phyloP scores from a whole-genome alignment of 2,888 invertebrate species.

The Drosophila meridionalis region DNA sequence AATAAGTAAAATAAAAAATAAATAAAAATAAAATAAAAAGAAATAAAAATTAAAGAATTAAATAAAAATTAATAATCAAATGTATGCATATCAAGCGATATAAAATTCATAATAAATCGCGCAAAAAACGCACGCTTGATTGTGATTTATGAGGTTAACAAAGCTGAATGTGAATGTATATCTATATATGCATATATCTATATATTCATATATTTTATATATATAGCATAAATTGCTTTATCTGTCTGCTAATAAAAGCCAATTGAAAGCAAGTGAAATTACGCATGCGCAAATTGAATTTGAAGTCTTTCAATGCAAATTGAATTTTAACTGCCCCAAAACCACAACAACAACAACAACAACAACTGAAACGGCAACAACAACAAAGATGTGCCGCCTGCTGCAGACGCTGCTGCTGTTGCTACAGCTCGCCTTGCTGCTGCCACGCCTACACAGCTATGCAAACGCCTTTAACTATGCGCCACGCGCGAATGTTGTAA shows the following conservation, averaged over 20 bases:
- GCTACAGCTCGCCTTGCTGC: constrained; percentile 10
- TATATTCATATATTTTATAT: background rate
- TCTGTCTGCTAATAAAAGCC: constrained; percentile 40
- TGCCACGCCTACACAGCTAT: constrained; percentile 14
- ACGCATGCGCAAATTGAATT: constrained; percentile 58
- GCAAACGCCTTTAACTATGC: constrained; percentile 79
- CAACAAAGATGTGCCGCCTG: constrained; percentile 35
- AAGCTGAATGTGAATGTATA: constrained; percentile 19
- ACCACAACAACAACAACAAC: constrained; percentile 15
- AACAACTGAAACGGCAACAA: constrained; percentile 9
- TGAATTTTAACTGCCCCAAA: constrained; percentile 32
- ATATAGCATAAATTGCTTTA: constrained; percentile 1
- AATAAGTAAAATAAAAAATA: background rate
- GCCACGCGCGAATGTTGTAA: constrained; percentile 78
- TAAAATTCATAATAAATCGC: constrained; percentile 1
- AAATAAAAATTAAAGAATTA: constrained; percentile 3
- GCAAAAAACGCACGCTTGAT: constrained; percentile 39
- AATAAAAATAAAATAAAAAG: background rate
- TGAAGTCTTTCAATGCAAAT: constrained; percentile 50
- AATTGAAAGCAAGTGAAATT: constrained; percentile 59
- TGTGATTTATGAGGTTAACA: constrained; percentile 70
- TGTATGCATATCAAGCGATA: background rate
- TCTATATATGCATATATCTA: background rate
- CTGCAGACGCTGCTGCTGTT: constrained; percentile 5
- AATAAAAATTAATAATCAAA: constrained; percentile 2